phyloP scores from a whole-genome alignment of 2,888 invertebrate species.

The Agrotis puta region DNA sequence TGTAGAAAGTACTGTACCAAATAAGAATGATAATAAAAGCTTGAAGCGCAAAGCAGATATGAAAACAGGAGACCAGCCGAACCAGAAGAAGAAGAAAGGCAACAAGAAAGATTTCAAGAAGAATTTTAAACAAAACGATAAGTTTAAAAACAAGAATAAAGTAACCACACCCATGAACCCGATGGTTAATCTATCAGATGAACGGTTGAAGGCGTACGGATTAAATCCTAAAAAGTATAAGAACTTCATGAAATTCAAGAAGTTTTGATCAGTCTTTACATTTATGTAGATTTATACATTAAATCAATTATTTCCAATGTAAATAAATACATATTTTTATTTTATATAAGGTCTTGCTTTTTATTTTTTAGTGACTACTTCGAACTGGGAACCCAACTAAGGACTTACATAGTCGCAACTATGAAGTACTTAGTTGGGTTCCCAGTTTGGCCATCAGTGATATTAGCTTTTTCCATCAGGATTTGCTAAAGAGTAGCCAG shows the following conservation, averaged over 20 bases:
- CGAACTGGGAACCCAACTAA: too few relatives aligned
- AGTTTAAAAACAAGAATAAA: conserved; percentile 70
- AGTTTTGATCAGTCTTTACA: conserved; percentile 76
- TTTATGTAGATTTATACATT: conserved; percentile 27
- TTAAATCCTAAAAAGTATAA: conserved; percentile 97
- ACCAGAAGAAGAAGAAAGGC: conserved; percentile 69
- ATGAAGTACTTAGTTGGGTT: too few relatives aligned
- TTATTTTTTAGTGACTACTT: not conserved
- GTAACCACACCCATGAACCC: conserved; percentile 75
- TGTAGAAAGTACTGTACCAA: conserved; percentile 2
- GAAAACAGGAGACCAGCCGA: conserved; percentile 49
- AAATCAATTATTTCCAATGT: conserved; percentile 30
- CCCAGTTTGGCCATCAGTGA: too few relatives aligned
- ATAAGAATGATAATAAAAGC: conserved; percentile 44
- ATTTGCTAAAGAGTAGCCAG: too few relatives aligned
- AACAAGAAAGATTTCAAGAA: conserved; percentile 67
- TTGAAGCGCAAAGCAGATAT: conserved; percentile 61
- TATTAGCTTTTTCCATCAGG: too few relatives aligned
- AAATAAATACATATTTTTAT: conserved; percentile 49
- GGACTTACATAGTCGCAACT: too few relatives aligned
- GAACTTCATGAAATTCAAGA: conserved; percentile 93
- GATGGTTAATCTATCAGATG: conserved; percentile 92
- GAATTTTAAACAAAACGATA: conserved; percentile 73
- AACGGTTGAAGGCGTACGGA: conserved; percentile 97
- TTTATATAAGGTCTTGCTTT: conserved; percentile 2